Evolutionary conservation across 2,888 invertebrate species (phyloP).

Genomic region (Baronia brevicornis): DNA sequence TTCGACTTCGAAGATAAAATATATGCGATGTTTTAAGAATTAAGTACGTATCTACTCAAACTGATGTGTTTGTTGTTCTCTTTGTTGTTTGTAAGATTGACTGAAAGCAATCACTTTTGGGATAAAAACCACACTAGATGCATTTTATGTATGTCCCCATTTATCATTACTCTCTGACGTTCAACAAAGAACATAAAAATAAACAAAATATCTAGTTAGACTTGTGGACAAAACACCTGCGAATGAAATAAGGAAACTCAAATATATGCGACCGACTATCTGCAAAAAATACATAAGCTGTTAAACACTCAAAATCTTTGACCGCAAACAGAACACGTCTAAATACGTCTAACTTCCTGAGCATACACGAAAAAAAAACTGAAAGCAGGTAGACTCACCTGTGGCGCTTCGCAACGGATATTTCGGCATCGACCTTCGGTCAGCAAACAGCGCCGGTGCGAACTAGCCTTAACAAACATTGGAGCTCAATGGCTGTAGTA

Average conservation of each 20-base stretch:
- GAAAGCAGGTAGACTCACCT: slow-evolving; percentile 58
- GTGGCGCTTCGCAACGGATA: slow-evolving; percentile 55
- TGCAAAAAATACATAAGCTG: slow-evolving; percentile 19
- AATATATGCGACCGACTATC: background rate
- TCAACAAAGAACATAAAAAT: no score
- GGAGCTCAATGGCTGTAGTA: slow-evolving; percentile 40
- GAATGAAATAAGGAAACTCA: background rate
- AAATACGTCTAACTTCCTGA: slow-evolving; percentile 37
- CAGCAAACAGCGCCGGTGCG: slow-evolving; percentile 54
- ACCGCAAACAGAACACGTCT: slow-evolving; percentile 27
- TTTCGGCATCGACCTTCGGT: slow-evolving; percentile 36
- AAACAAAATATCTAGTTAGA: no score
- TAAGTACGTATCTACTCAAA: no score
- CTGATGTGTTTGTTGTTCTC: no score
- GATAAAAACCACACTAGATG: no score
- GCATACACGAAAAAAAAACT: slow-evolving; percentile 35
- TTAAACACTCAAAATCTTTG: slow-evolving; percentile 29
- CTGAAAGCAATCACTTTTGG: no score
- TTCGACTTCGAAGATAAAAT: no score
- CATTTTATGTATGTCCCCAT: no score
- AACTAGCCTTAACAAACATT: slow-evolving; percentile 56
- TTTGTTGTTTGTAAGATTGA: no score
- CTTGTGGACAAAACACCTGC: no score
- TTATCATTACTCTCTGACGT: no score
- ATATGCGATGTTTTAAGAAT: no score